These are phyloP conservation scores for Eurosta solidaginis DNA, from an alignment of 1,140 invertebrate species.

Conservation along the genomic window DNA sequence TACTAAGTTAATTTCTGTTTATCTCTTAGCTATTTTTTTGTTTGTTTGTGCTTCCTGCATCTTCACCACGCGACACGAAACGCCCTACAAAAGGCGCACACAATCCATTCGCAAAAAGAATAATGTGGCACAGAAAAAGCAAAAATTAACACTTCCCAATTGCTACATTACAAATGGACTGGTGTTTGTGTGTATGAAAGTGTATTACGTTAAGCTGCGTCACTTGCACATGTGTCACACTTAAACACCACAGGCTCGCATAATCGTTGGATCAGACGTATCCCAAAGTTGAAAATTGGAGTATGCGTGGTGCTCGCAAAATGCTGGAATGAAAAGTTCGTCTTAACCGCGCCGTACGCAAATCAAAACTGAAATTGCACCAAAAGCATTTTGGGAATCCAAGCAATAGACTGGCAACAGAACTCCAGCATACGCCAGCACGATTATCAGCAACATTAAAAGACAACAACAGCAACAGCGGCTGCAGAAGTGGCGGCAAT, in stretches of 20 bases:
- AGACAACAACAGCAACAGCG: not conserved
- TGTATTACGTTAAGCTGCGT: not conserved
- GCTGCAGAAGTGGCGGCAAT: not conserved
- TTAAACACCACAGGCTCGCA: not conserved
- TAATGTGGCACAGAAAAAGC: not conserved
- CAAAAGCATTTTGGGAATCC: conserved; percentile 55
- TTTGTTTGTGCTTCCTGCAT: not conserved
- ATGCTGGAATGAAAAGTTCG: conserved; percentile 36
- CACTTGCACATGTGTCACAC: conserved; percentile 16
- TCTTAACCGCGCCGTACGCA: conserved; percentile 55
- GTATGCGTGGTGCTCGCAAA: not conserved
- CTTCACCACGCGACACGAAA: conserved; percentile 12
- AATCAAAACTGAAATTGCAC: conserved; percentile 58
- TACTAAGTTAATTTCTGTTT: not conserved
- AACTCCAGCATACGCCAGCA: no score
- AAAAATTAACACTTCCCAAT: not conserved
- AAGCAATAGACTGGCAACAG: conserved; percentile 37
- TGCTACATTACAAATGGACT: not conserved
- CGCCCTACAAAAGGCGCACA: conserved; percentile 10
- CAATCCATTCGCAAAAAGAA: not conserved
- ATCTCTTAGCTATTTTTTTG: not conserved
- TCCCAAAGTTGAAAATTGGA: not conserved
- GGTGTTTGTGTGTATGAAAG: not conserved
- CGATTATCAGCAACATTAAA: conserved; percentile 22
- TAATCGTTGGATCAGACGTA: not conserved